Evolutionary conservation across 2,113 vertebrate species (phyloP).

Genomic region (Petroica traversi): DNA sequence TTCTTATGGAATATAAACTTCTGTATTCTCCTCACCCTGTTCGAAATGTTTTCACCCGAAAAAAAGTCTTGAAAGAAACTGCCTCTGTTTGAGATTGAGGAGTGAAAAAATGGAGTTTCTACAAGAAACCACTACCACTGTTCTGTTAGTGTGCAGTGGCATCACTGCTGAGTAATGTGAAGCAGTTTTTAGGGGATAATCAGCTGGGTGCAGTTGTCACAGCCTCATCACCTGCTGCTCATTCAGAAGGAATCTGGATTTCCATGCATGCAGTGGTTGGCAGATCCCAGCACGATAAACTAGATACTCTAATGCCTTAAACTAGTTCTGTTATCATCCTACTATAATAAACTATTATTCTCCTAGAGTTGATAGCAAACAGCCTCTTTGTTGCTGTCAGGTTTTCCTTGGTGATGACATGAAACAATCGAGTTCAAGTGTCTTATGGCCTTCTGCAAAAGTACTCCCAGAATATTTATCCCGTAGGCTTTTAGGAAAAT

Average conservation of each 20-base stretch:
- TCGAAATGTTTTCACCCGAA: rapidly evolving
- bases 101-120: neutral
- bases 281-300: constrained; percentile 10
- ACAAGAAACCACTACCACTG: neutral
- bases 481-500: neutral
- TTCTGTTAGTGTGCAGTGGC: constrained; percentile 26
- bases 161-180: constrained; percentile 59
- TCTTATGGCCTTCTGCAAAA: neutral
- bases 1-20: neutral
- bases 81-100: neutral
- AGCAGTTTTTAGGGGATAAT: constrained; percentile 30
- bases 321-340: constrained; percentile 10
- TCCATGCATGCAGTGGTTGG: constrained; percentile 24
- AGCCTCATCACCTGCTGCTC: constrained; percentile 46
- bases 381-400: neutral
- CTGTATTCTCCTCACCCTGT: neutral
- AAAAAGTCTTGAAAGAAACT: neutral
- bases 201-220: constrained; percentile 50
- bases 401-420: neutral
- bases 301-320: neutral
- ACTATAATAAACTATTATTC: constrained; percentile 16
- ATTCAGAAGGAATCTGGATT: constrained; percentile 60
- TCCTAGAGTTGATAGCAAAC: neutral
- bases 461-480: neutral
- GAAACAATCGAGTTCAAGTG: neutral